A percentile compares a stretch with the other conserved stretches of the same genome.
phyloP scores from a whole-genome alignment of 2,113 vertebrate genomes.

The Clarias macrocephalus region DNA sequence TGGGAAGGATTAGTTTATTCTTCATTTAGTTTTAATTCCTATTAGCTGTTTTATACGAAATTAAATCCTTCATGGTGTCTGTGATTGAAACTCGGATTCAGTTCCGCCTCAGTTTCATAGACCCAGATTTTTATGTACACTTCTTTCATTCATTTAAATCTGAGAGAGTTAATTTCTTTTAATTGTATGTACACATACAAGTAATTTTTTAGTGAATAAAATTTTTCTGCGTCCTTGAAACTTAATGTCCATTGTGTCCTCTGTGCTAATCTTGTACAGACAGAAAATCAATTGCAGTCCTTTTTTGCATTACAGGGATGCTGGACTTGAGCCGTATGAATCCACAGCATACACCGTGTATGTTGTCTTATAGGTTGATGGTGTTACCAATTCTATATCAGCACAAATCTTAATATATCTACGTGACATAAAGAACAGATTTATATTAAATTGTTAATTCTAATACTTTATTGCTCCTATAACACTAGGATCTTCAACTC shows the following conservation, averaged over 20 bases:
- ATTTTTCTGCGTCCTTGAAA: background rate
- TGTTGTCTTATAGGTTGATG: too few relatives aligned
- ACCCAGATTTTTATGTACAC: background rate
- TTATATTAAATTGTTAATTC: background rate
- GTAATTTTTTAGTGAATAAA: background rate
- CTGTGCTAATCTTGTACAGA: background rate
- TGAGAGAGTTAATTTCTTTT: too few relatives aligned
- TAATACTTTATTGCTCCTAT: background rate
- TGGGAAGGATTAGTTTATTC: background rate
- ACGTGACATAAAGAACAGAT: background rate
- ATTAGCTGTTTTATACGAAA: background rate
- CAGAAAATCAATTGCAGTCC: background rate
- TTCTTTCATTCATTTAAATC: background rate
- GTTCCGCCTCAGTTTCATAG: background rate
- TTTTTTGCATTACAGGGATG: background rate
- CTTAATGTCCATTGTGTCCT: background rate
- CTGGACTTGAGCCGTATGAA: background rate
- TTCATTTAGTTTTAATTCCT: background rate
- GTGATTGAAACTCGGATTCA: background rate
- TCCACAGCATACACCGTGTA: background rate
- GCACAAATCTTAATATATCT: background rate
- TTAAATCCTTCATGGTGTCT: background rate
- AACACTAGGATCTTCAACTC: background rate
- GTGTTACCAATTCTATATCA: background rate
- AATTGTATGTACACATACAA: background rate